Evolutionary conservation across 1,140 invertebrate species (phyloP), one percentile per base, ranked within the genome.

Genomic region (Penaeus japonicus): DNA sequence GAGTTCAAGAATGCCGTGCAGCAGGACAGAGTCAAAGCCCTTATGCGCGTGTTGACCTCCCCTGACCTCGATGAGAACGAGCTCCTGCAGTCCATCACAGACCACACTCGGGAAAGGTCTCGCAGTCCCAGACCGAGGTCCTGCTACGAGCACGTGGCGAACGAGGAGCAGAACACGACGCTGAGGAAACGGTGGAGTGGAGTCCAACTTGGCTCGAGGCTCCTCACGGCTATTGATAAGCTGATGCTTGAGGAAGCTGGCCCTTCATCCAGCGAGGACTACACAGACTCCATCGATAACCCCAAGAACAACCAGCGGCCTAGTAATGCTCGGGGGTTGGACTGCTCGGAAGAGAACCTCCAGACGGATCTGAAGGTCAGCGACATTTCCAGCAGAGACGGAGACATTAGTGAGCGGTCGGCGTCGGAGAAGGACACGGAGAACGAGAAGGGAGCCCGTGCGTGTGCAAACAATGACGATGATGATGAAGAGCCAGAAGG

Each of bases 141-240:
- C 0, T 96, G 95, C 91, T 93, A 95, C 12, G 94, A 95, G 91
- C 86, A 90, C 94, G 75, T 93, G 93, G 17, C 95, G 94, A 89
- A 95, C 95, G 89, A 96, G 95, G 95, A 96, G 95, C 54, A 95
- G 94, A 65, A 94, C 95, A 70, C 94, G n/a, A 87, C 94, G 53
- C 93, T 93, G 3, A 95, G 95, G 87, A 95, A 96, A 91, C 93
- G 96, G 85, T 96, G 96, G 95, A 96, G 95, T 65, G 95, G 95
- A 59, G 94, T 95, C 54, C 94, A 96, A 81, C 92, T 96, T 39
- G 95, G 95, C 73, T 94, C 95, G 0, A 96, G 95, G 91, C 92
- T 96, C 78, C 95, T 95, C 91, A 94, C 95, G 90, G 94, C 95
- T 20, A 95, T 96, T 85, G 95, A 96, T 91, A 94, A 95, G 90